Conservation (phyloP, 2,113 vertebrate genomes). For the Siniperca chuatsi region DNA sequence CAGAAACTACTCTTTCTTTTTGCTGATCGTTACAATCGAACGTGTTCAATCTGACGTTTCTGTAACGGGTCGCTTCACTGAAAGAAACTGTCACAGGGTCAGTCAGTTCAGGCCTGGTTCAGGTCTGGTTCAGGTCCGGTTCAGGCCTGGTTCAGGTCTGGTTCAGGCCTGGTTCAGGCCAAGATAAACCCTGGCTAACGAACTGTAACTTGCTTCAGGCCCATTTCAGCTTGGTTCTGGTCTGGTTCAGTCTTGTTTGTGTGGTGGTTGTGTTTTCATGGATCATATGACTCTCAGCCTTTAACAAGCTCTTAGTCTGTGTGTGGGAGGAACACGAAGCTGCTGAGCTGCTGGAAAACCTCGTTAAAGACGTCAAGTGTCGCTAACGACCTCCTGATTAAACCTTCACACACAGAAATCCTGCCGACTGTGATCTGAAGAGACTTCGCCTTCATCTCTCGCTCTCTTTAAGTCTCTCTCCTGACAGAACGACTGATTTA, state of each 20-base stretch:
- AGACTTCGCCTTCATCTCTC: neutral
- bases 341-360: neutral
- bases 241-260: neutral
- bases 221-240: neutral
- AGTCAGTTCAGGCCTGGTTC: too few species aligned
- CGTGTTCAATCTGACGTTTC: too few species aligned
- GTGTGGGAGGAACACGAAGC: neutral
- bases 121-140: neutral
- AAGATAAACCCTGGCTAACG: too few species aligned
- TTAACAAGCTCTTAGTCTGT: neutral
- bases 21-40: too few species aligned
- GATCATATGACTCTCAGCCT: neutral
- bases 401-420: constrained; percentile 22
- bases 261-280: neutral
- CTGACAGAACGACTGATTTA: neutral
- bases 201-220: neutral
- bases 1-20: too few species aligned
- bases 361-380: constrained; percentile 20
- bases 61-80: too few species aligned
- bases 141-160: neutral
- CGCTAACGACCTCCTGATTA: constrained; percentile 23
- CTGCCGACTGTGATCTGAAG: constrained; percentile 5
- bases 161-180: neutral
- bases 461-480: neutral
- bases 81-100: too few species aligned